These are phyloP conservation scores for Bicyclus anynana DNA, from an alignment of 1,140 invertebrate species.

Conservation along the genomic window DNA sequence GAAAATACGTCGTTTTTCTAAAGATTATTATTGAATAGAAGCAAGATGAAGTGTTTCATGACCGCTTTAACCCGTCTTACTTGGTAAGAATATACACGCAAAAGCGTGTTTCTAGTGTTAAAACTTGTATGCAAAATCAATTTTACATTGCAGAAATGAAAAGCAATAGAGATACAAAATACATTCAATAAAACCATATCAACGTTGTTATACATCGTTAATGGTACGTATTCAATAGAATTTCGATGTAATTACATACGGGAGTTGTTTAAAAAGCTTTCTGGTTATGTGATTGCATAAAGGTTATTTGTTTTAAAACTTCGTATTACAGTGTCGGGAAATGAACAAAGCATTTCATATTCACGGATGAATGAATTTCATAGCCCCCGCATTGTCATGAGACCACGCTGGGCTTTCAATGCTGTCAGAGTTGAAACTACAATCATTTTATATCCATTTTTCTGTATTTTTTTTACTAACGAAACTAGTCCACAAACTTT, in stretches of 20 bases:
- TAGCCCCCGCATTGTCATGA: slow-evolving; percentile 15
- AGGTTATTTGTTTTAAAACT: slow-evolving; percentile 13
- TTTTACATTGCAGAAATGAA: no score
- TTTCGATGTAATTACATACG: background rate
- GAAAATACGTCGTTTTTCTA: no score
- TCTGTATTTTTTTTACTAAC: no score
- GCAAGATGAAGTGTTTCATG: no score
- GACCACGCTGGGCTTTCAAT: slow-evolving; percentile 4
- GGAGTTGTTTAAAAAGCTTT: background rate
- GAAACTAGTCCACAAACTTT: no score
- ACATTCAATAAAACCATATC: background rate
- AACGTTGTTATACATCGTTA: background rate
- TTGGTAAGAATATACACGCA: no score
- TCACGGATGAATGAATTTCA: slow-evolving; percentile 20
- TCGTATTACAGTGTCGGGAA: slow-evolving; percentile 11
- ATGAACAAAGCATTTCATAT: slow-evolving; percentile 21
- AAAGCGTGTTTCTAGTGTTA: no score
- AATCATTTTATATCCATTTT: background rate
- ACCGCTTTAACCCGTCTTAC: no score
- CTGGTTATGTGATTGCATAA: background rate
- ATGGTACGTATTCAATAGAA: background rate
- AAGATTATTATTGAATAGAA: no score
- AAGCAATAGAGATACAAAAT: background rate
- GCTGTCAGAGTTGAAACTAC: slow-evolving; percentile 2
- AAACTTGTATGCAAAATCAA: no score